Evolutionary conservation across 2,888 invertebrate genomes (phyloP).

Genomic region (Nineta flava): DNA sequence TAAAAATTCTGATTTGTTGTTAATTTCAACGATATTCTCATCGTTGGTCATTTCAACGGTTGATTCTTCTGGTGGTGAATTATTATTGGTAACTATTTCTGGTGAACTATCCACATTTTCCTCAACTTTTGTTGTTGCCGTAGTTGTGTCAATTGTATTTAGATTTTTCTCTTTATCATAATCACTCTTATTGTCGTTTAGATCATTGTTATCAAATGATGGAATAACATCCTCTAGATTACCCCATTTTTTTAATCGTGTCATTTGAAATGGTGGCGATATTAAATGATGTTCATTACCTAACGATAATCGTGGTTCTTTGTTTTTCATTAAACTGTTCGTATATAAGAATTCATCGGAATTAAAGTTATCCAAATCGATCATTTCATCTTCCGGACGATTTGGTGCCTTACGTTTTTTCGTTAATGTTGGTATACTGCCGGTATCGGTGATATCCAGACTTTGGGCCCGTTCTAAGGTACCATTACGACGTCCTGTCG

Average conservation of each 20-base stretch:
- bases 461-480: slow-evolving; percentile 66
- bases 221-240: slow-evolving; percentile 55
- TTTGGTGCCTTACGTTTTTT: slow-evolving; percentile 52
- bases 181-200: slow-evolving; percentile 2
- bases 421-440: slow-evolving; percentile 17
- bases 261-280: slow-evolving; percentile 47
- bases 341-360: slow-evolving; percentile 25
- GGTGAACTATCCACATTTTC: neutral
- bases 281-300: slow-evolving; percentile 49
- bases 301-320: slow-evolving; percentile 40
- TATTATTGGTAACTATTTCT: neutral
- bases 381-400: slow-evolving; percentile 28
- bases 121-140: slow-evolving; percentile 2
- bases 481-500: slow-evolving; percentile 30
- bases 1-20: neutral
- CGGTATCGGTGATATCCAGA: slow-evolving; percentile 49
- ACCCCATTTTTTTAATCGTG: slow-evolving; percentile 58
- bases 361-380: slow-evolving; percentile 25
- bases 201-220: neutral
- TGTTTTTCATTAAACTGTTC: slow-evolving; percentile 32
- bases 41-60: neutral
- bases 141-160: neutral
- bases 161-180: neutral
- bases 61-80: neutral
- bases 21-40: neutral